These are phyloP conservation scores for Nycteola revayana DNA, from an alignment of 2,888 invertebrate species.

Conservation along the genomic window DNA sequence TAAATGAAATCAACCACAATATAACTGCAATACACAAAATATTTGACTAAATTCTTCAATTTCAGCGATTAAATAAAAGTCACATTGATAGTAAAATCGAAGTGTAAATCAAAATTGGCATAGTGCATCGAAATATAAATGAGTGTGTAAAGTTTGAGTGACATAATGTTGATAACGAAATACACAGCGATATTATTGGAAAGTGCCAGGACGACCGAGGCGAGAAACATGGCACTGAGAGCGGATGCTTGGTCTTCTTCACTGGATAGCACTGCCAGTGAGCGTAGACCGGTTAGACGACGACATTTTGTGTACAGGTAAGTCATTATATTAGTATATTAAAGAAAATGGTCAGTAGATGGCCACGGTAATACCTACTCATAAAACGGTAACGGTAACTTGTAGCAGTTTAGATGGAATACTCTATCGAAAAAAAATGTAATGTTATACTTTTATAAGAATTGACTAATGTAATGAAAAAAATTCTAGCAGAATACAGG, in stretches of 20 bases:
- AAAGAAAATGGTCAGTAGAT: no score
- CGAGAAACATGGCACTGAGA: slow-evolving; percentile 53
- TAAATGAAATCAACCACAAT: neutral
- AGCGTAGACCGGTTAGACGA: slow-evolving; percentile 50
- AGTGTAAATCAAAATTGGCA: slow-evolving; percentile 11
- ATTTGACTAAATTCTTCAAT: neutral
- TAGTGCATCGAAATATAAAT: slow-evolving; percentile 8
- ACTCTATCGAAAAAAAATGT: no score
- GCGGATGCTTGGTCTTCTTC: slow-evolving; percentile 58
- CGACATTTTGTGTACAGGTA: slow-evolving; percentile 66
- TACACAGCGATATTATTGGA: slow-evolving; percentile 87
- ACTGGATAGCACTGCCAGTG: slow-evolving; percentile 51
- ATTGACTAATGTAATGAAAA: no score
- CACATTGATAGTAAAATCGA: slow-evolving; percentile 4
- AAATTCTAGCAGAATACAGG: no score
- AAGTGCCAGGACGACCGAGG: slow-evolving; percentile 80
- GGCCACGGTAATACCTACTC: no score
- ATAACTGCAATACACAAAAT: neutral
- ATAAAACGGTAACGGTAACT: no score
- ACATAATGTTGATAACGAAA: slow-evolving; percentile 85
- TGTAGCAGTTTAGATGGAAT: no score
- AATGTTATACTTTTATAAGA: no score
- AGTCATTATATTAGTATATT: no score
- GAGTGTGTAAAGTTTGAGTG: neutral
- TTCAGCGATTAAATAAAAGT: slow-evolving; percentile 1